These are phyloP conservation scores for Tragelaphus buxtoni DNA, from an alignment of 2,113 vertebrate species.

Conservation along the genomic window DNA sequence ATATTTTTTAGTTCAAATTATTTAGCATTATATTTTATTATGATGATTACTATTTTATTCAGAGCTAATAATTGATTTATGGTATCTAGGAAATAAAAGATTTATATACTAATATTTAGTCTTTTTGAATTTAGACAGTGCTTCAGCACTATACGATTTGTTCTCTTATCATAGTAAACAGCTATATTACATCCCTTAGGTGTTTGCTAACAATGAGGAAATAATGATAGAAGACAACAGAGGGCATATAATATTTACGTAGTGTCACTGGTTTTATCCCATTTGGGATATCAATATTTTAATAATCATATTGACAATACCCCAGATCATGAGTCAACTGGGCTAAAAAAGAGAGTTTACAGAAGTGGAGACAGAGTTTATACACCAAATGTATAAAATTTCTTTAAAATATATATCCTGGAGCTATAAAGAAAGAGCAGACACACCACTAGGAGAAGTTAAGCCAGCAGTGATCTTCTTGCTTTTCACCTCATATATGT, in stretches of 20 bases:
- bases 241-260: conserved; percentile 46
- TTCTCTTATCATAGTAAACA: not conserved
- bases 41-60: not conserved
- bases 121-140: not conserved
- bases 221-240: not conserved
- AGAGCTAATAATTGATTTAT: not conserved
- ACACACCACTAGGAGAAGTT: not conserved
- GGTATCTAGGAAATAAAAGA: not conserved
- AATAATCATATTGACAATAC: conserved; percentile 26
- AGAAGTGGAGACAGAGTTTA: not conserved
- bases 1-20: not conserved
- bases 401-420: not conserved
- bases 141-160: fast-evolving
- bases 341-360: not conserved
- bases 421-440: not conserved
- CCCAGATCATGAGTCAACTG: not conserved
- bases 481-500: not conserved
- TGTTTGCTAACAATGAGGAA: not conserved
- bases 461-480: not conserved
- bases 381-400: conserved; percentile 15
- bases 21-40: not conserved
- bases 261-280: not conserved
- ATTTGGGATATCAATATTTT: conserved; percentile 55
- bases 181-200: not conserved
- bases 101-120: not conserved